Percentiles rank a stretch among this genome's conserved stretches.
Evolutionary conservation across 1,140 invertebrate species (phyloP).

Genomic region (Paralvinella palmiformis): DNA sequence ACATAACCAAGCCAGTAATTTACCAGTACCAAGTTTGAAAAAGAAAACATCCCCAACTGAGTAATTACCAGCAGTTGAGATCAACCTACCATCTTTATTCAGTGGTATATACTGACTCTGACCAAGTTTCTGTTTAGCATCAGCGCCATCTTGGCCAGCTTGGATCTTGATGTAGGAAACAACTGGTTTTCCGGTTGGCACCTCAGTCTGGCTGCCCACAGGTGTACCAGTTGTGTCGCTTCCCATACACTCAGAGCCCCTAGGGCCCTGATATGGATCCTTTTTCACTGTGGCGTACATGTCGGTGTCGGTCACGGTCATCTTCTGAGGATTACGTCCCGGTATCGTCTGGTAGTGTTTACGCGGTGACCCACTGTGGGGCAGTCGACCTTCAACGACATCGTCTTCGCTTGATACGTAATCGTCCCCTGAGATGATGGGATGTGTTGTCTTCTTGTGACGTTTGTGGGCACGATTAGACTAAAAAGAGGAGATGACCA

Average conservation of each 20-base stretch:
- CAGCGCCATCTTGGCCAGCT: not conserved
- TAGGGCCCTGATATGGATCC: not conserved
- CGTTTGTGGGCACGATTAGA: no score
- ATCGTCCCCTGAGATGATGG: no score
- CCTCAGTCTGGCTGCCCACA: no score
- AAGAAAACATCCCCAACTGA: no score
- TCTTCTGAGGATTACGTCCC: not conserved
- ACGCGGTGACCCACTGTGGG: no score
- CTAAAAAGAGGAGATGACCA: no score
- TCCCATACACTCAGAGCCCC: not conserved
- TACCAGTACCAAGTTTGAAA: no score
- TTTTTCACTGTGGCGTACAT: not conserved
- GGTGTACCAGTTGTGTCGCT: conserved; percentile 2
- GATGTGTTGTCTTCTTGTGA: no score
- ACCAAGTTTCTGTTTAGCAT: not conserved
- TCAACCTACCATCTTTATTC: not conserved
- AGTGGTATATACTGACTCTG: conserved; percentile 1
- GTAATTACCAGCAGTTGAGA: no score
- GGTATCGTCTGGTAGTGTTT: no score
- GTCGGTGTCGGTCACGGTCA: not conserved
- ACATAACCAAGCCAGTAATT: no score
- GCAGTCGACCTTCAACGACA: not conserved
- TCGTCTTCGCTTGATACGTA: not conserved
- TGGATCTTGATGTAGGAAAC: conserved; percentile 12
- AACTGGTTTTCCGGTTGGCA: conserved; percentile 17